Evolutionary conservation across 2,113 vertebrate species (phyloP).

Genomic region (Lophura nycthemera): DNA sequence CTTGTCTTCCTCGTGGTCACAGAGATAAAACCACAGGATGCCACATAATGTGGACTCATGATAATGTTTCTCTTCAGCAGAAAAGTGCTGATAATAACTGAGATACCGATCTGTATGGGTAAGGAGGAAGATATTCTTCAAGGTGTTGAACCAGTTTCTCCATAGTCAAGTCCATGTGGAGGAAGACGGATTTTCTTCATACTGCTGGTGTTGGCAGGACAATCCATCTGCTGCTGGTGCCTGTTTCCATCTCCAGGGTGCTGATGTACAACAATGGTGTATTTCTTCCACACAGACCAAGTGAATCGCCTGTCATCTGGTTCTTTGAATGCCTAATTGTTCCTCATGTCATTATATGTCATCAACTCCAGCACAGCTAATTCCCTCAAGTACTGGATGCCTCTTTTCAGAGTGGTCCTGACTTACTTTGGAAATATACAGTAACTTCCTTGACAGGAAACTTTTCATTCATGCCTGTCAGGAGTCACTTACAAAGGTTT

Average conservation of each 20-base stretch:
- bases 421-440: background rate
- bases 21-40: background rate
- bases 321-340: background rate
- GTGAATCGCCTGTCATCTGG: background rate
- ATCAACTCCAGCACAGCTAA: background rate
- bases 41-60: background rate
- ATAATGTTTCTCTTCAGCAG: background rate
- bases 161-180: background rate
- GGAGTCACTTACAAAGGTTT: background rate
- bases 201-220: background rate
- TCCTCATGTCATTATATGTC: background rate
- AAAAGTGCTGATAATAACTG: background rate
- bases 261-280: background rate
- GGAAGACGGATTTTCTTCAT: background rate
- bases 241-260: background rate
- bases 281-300: background rate
- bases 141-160: background rate
- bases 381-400: background rate
- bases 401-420: background rate
- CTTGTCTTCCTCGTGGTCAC: background rate
- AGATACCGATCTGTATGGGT: background rate
- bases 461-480: background rate
- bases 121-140: background rate
- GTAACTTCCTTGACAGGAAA: background rate
- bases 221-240: background rate